Percentiles rank a stretch among this genome's conserved stretches.
These are phyloP conservation scores for Drosophila mercatorum DNA, from an alignment of 2,888 invertebrate genomes.

Conservation along the genomic window DNA sequence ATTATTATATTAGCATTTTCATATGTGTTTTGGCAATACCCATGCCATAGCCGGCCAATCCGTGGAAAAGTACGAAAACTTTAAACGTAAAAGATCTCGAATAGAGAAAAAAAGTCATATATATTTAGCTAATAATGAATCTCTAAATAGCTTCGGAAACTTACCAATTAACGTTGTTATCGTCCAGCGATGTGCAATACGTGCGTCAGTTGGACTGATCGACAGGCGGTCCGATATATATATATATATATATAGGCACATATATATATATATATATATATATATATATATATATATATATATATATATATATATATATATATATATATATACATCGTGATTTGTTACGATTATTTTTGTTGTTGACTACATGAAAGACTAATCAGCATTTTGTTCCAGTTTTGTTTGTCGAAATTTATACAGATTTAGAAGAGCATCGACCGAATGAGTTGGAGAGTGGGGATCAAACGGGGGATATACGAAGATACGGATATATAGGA, in stretches of 20 bases:
- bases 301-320: not conserved
- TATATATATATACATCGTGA: slow-evolving; percentile 4
- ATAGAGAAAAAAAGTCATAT: not conserved
- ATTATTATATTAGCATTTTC: not conserved
- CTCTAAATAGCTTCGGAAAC: slow-evolving; percentile 22
- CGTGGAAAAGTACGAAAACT: not conserved
- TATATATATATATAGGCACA: no score
- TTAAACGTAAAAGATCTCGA: not conserved
- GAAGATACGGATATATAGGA: slow-evolving; percentile 3
- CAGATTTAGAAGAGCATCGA: slow-evolving; percentile 26
- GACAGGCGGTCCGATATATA: slow-evolving; percentile 4
- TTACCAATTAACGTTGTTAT: slow-evolving; percentile 50
- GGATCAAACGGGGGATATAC: not conserved
- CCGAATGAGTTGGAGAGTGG: not conserved
- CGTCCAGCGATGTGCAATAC: slow-evolving; percentile 46
- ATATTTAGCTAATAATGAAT: not conserved
- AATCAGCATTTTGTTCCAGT: slow-evolving; percentile 78
- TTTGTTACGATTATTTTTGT: slow-evolving; percentile 16
- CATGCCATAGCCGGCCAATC: not conserved
- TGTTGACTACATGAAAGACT: slow-evolving; percentile 48
- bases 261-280: not conserved
- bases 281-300: not conserved
- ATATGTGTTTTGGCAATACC: not conserved
- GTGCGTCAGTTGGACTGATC: slow-evolving; percentile 20
- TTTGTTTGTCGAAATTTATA: slow-evolving; percentile 57